Conservation (phyloP, 2,888 invertebrate genomes). For the Noctuana brunneofusca region DNA sequence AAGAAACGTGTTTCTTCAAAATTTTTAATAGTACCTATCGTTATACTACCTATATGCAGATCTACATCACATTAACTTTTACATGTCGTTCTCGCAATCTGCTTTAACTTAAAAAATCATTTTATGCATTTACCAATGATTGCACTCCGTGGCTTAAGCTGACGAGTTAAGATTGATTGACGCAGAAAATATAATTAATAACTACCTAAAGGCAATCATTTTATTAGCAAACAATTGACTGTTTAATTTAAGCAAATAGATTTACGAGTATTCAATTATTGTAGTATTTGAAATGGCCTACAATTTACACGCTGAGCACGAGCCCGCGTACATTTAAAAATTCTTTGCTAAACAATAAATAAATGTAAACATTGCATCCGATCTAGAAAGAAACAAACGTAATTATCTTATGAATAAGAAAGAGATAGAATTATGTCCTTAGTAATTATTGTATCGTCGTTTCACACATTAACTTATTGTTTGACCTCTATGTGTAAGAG, state of each 20-base stretch:
- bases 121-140: neutral
- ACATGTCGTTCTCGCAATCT: no score
- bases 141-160: neutral
- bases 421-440: slow-evolving; percentile 24
- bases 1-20: no score
- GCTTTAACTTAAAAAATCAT: neutral
- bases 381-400: slow-evolving; percentile 8
- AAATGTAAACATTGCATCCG: slow-evolving; percentile 1
- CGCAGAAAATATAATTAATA: slow-evolving; percentile 1
- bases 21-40: no score
- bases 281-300: neutral
- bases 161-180: slow-evolving; percentile 12
- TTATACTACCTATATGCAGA: no score
- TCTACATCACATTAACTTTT: no score
- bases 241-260: slow-evolving; percentile 5
- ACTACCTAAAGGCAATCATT: slow-evolving; percentile 11
- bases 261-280: slow-evolving; percentile 3
- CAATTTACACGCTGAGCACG: neutral
- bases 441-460: slow-evolving; percentile 2
- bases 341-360: neutral
- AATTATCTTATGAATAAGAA: slow-evolving; percentile 11
- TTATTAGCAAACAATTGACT: slow-evolving; percentile 21
- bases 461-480: neutral
- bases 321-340: neutral
- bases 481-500: neutral